phyloP scores from a whole-genome alignment of 1,140 invertebrate genomes.

The Leguminivora glycinivorella region DNA sequence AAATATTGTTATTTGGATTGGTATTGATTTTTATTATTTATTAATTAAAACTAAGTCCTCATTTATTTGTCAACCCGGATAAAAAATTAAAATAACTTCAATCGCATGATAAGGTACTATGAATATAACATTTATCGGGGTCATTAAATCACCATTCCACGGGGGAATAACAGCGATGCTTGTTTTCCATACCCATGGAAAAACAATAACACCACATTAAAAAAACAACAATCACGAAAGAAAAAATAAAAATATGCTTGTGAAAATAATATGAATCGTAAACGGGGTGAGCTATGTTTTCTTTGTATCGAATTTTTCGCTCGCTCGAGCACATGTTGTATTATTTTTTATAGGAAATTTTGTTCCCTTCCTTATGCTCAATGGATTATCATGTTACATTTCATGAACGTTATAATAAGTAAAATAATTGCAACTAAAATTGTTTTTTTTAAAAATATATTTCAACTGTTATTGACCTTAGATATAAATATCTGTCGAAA shows the following conservation, averaged over 20 bases:
- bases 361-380: not conserved
- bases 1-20: no score
- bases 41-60: no score
- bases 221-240: not conserved
- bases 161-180: not conserved
- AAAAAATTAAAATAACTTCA: no score
- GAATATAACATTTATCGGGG: no score
- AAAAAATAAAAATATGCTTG: not conserved
- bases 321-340: not conserved
- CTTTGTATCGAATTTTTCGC: slow-evolving; percentile 9
- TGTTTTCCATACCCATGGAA: not conserved
- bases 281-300: not conserved
- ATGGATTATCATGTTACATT: not conserved
- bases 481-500: no score
- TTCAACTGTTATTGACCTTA: no score
- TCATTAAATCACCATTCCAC: not conserved
- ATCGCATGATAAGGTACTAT: no score
- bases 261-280: slow-evolving; percentile 10
- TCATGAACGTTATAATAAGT: no score
- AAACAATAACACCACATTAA: slow-evolving; percentile 19
- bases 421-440: no score
- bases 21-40: no score
- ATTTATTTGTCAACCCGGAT: no score
- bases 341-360: not conserved
- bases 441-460: no score